Base-by-base conservation (phyloP, 2,797 vertebrate species). In the Danio kyathit region DNA sequence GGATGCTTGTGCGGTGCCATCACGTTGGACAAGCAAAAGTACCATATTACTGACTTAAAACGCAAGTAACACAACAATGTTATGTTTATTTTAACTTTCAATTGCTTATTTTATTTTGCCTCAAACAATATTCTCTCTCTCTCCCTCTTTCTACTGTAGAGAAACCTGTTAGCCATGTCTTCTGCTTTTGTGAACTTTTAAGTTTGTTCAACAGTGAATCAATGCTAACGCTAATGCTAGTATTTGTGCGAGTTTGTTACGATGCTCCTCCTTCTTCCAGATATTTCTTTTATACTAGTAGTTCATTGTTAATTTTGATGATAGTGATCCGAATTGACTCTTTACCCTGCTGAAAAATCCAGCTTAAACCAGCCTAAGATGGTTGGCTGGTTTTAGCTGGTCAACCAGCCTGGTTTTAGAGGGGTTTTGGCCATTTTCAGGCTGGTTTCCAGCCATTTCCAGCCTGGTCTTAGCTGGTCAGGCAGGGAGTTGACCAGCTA, bases 281-380 rank as follows among this genome's bases (percentile, higher is more conserved):
- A 52, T 38, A 63, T 21, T 38, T 17, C n/a, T 29, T n/a, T 29
- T 29, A 29, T 29, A 29, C 29, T 29, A 29, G 29, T 29, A 29
- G 29, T 29, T 29, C 29, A 9, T 29, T 72, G 38, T 72, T 48
- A 17, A n/a, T 10, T 19, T 56, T 48, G 19, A 48, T 38, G 63
- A 67, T 44, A 48, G 19, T 38, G 41, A 12, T 56, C 57, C 51
- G 48, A 74, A 16, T 74, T 63, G 40, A 74, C 64, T 66, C 56
- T 64, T 13, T 49, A n/a, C n/a, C n/a, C n/a, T n/a, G n/a, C n/a
- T n/a, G n/a, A n/a, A n/a, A n/a, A n/a, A n/a, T n/a, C n/a, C n/a
- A n/a, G n/a, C n/a, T n/a, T n/a, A n/a, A n/a, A n/a, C n/a, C n/a
- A n/a, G n/a, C n/a, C n/a, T n/a, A n/a, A n/a, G n/a, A n/a, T n/a